A percentile compares a stretch with the other conserved stretches of the same genome.
These are phyloP conservation scores for Gadus chalcogrammus DNA, from an alignment of 2,113 vertebrate species.

Conservation along the genomic window DNA sequence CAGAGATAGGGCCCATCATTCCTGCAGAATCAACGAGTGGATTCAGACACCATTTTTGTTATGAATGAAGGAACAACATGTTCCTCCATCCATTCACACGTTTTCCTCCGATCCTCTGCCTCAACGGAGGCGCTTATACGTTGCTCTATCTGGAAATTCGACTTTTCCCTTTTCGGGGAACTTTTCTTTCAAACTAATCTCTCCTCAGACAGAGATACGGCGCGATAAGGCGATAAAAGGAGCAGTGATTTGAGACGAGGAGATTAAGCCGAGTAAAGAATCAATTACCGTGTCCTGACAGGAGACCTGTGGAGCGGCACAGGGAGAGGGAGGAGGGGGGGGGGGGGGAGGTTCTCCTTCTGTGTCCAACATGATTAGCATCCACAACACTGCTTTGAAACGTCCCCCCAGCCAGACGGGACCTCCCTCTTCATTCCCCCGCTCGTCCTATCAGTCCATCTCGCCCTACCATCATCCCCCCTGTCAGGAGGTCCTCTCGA, in stretches of 20 bases:
- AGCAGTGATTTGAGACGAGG: conserved; percentile 28
- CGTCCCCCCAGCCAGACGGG: conserved; percentile 47
- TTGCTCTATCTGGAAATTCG: not conserved
- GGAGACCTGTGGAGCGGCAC: conserved; percentile 29
- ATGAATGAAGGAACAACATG: no score
- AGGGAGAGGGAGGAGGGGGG: not conserved
- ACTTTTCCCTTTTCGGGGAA: no score
- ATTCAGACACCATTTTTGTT: not conserved
- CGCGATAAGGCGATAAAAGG: conserved; percentile 8
- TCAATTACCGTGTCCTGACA: conserved; percentile 45
- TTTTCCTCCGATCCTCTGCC: no score
- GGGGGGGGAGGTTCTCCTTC: conserved; percentile 28
- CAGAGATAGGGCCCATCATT: not conserved
- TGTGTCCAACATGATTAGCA: conserved; percentile 50
- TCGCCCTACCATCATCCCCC: conserved; percentile 27
- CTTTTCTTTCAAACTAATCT: not conserved
- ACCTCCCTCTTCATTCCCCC: conserved; percentile 35
- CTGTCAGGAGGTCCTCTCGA: conserved; percentile 18
- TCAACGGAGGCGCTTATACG: not conserved
- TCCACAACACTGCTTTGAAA: conserved; percentile 49
- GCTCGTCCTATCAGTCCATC: conserved; percentile 28
- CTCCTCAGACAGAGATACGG: not conserved
- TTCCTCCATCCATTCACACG: no score
- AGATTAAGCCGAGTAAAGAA: conserved; percentile 42
- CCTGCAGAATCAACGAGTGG: not conserved